Percentiles rank a stretch among this genome's conserved stretches.
phyloP scores from a whole-genome alignment of 1,140 invertebrate species.

The Dendroctonus ponderosae region DNA sequence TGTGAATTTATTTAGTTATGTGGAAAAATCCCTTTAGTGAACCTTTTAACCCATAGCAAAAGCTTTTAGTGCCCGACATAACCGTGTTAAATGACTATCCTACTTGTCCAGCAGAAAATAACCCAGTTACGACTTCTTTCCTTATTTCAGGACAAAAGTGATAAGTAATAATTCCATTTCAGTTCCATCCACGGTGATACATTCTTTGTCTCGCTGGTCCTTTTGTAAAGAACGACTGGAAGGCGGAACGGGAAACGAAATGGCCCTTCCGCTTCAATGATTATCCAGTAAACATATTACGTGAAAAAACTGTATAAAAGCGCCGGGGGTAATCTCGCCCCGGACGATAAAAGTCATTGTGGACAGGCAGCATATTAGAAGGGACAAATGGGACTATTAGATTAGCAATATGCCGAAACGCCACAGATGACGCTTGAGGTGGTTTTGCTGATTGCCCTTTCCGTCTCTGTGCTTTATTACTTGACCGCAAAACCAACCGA shows the following conservation, averaged over 20 bases:
- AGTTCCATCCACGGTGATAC: conserved; percentile 16
- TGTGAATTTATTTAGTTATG: too few relatives aligned
- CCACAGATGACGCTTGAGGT: conserved; percentile 15
- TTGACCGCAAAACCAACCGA: too few relatives aligned
- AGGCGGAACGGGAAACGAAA: conserved; percentile 3
- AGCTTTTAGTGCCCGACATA: too few relatives aligned
- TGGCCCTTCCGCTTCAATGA: conserved; percentile 27
- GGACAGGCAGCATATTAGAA: conserved; percentile 37
- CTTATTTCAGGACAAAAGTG: too few relatives aligned
- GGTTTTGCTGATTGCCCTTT: too few relatives aligned
- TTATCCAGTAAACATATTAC: conserved; percentile 36
- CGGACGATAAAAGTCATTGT: conserved; percentile 35
- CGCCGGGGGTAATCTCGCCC: conserved; percentile 12
- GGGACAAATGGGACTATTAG: conserved; percentile 45
- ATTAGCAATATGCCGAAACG: conserved; percentile 41
- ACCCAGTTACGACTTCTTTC: too few relatives aligned
- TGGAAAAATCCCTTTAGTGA: too few relatives aligned
- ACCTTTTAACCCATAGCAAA: too few relatives aligned
- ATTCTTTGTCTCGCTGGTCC: conserved; percentile 15
- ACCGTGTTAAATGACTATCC: too few relatives aligned
- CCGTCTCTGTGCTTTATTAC: too few relatives aligned
- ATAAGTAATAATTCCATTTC: conserved; percentile 25
- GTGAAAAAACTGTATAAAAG: conserved; percentile 33
- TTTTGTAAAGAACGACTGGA: neutral
- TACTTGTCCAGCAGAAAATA: too few relatives aligned